phyloP scores from a whole-genome alignment of 2,797 vertebrate species.

The Podarcis lilfordi region DNA sequence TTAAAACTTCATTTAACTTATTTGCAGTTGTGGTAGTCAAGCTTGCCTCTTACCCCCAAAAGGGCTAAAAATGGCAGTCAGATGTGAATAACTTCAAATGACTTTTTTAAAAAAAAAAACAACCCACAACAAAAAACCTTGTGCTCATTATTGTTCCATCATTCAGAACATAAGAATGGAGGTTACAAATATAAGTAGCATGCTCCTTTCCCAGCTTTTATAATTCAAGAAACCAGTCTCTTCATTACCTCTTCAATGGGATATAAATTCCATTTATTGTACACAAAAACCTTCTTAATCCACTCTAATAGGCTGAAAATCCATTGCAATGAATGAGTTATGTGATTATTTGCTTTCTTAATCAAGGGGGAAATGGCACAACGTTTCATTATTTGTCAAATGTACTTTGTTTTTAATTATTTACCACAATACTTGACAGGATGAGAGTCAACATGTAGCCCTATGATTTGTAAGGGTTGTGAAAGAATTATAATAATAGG shows the following conservation, averaged over 20 bases:
- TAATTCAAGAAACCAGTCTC: not conserved
- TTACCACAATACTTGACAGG: conserved; percentile 20
- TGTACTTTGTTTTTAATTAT: conserved; percentile 55
- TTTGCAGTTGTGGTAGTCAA: not conserved
- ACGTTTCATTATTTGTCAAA: conserved; percentile 57
- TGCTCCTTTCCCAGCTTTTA: not conserved
- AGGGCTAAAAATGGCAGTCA: not conserved
- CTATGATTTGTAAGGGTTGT: not conserved
- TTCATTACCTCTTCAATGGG: not conserved
- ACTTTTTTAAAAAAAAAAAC: not conserved
- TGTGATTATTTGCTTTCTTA: conserved; percentile 24
- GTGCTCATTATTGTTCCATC: conserved; percentile 1
- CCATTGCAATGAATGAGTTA: conserved; percentile 42
- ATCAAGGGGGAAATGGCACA: conserved; percentile 41
- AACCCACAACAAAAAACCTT: not conserved
- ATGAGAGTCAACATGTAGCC: conserved; percentile 47
- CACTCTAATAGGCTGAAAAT: conserved; percentile 36
- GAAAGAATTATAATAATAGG: not conserved
- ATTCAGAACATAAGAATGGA: not conserved
- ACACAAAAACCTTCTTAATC: conserved; percentile 33
- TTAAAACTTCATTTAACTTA: not conserved
- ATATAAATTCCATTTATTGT: conserved; percentile 21
- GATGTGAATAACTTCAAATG: not conserved
- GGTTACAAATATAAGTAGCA: not conserved
- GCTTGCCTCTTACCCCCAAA: not conserved